Conservation (phyloP, 1,140 invertebrate species). For the Gerris buenoi region DNA sequence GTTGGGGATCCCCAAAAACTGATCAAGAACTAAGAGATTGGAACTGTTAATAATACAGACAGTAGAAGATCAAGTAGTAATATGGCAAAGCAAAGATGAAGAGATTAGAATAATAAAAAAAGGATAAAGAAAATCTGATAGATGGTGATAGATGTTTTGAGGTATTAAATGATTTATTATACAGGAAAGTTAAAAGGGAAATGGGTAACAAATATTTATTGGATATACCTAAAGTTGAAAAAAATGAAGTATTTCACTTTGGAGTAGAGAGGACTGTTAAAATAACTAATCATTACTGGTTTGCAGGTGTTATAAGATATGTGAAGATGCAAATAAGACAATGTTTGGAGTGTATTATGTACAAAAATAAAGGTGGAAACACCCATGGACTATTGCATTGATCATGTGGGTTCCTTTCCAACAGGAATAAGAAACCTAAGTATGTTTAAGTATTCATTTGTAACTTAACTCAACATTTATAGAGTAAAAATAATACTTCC, state of each 20-base stretch:
- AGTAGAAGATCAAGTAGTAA: too few species aligned
- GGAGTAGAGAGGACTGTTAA: background rate
- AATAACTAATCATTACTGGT: slow-evolving; percentile 8
- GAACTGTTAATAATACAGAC: too few species aligned
- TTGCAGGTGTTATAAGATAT: slow-evolving; percentile 15
- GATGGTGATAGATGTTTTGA: too few species aligned
- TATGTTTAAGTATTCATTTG: background rate
- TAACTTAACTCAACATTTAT: background rate
- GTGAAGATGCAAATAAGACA: slow-evolving; percentile 15
- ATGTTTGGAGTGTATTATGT: slow-evolving; percentile 17
- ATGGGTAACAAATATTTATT: too few species aligned
- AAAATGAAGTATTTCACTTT: background rate
- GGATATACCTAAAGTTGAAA: too few species aligned
- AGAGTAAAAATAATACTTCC: background rate
- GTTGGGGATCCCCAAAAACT: too few species aligned
- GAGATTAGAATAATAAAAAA: too few species aligned
- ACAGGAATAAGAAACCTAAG: background rate
- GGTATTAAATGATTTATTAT: too few species aligned
- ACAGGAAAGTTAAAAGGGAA: too few species aligned
- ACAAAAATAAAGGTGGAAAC: slow-evolving; percentile 19
- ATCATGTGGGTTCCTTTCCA: background rate
- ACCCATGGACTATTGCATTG: slow-evolving; percentile 9
- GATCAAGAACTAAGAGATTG: too few species aligned
- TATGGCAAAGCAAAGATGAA: too few species aligned
- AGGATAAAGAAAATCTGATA: too few species aligned